phyloP scores from a whole-genome alignment of 2,797 vertebrate species.

The Girardinus metallicus region DNA sequence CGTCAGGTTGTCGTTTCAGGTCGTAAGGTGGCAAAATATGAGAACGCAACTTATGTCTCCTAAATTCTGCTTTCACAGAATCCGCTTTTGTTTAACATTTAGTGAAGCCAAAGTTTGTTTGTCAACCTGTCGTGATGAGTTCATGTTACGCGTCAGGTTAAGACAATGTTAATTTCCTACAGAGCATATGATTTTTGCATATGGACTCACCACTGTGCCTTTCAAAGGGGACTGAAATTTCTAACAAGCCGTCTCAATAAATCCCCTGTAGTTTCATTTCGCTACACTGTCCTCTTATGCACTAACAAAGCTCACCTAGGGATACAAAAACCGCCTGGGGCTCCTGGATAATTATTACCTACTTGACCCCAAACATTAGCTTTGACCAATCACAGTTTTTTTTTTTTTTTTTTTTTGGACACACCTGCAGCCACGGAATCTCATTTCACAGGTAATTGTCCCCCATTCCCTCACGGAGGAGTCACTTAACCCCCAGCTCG shows the following conservation, averaged over 20 bases:
- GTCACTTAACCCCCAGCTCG: slow-evolving; percentile 64
- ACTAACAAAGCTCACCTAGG: not conserved
- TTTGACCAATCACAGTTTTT: slow-evolving; percentile 51
- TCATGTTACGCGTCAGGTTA: not conserved
- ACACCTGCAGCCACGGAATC: slow-evolving; percentile 59
- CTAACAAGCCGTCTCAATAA: not conserved
- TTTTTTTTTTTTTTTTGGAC: slow-evolving; percentile 48
- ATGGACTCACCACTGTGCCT: not conserved
- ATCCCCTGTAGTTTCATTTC: not conserved
- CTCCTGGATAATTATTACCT: slow-evolving; percentile 25
- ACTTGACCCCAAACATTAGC: slow-evolving; percentile 64
- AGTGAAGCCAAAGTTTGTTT: not conserved
- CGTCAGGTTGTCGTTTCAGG: too few relatives aligned
- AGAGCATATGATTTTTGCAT: not conserved
- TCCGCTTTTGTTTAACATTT: not conserved
- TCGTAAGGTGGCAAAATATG: not conserved
- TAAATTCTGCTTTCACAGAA: too few relatives aligned
- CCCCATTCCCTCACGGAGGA: slow-evolving; percentile 55
- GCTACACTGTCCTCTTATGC: not conserved
- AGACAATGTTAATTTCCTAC: not conserved
- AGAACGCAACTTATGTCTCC: not conserved
- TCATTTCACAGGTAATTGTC: slow-evolving; percentile 73
- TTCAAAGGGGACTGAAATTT: not conserved
- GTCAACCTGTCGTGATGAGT: not conserved
- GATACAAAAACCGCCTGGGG: slow-evolving; percentile 32